phyloP scores from a whole-genome alignment of 1,140 invertebrate genomes.

The Nylanderia fulva region DNA sequence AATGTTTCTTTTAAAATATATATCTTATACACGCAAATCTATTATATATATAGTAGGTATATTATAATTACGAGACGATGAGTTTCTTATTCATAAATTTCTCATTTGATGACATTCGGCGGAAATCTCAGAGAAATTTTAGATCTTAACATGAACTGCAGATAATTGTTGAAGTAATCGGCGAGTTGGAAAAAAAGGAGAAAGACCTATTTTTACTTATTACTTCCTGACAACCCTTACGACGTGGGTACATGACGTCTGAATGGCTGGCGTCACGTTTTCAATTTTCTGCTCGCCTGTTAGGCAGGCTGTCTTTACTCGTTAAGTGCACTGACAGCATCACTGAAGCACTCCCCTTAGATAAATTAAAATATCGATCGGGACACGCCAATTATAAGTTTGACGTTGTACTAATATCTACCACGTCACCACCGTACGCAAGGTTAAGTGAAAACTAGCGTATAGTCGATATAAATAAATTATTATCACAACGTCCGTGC shows the following conservation, averaged over 20 bases:
- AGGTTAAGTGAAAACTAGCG: conserved; percentile 66
- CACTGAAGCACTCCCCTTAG: conserved; percentile 80
- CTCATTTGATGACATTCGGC: background rate
- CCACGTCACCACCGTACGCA: conserved; percentile 70
- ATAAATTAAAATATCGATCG: conserved; percentile 86
- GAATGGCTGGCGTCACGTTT: conserved; percentile 83
- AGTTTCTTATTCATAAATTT: background rate
- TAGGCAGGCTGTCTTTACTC: conserved; percentile 82
- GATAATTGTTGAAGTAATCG: conserved; percentile 79
- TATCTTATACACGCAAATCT: background rate
- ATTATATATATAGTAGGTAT: too few relatives aligned
- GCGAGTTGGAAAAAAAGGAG: conserved; percentile 58
- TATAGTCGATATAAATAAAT: conserved; percentile 64
- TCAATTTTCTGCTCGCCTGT: conserved; percentile 84
- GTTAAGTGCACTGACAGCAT: conserved; percentile 83
- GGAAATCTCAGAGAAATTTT: background rate
- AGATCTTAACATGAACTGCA: conserved; percentile 15
- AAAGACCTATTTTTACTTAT: conserved; percentile 82
- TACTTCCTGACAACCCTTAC: conserved; percentile 77
- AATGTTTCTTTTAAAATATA: too few relatives aligned
- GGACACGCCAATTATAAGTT: conserved; percentile 84
- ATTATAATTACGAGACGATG: background rate
- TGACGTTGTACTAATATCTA: conserved; percentile 82
- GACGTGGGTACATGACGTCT: conserved; percentile 77
- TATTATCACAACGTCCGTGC: conserved; percentile 14